Evolutionary conservation across 2,797 vertebrate species (phyloP).

Genomic region (Gymnopithys bicolor): DNA sequence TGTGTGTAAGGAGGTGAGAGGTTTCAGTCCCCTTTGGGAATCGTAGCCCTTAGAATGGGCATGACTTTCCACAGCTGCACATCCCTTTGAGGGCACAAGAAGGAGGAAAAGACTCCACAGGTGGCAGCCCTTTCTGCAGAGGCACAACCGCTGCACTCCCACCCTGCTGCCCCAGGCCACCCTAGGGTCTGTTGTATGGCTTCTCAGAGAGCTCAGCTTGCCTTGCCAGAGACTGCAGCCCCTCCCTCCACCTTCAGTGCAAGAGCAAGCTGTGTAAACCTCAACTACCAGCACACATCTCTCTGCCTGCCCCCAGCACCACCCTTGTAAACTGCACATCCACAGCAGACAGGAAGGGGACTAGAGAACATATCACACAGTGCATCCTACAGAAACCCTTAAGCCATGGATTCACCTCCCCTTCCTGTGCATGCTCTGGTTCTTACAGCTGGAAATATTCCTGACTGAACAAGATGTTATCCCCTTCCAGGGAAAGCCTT

Average conservation of each 20-base stretch:
- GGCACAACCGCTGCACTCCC: background rate
- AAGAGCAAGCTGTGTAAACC: background rate
- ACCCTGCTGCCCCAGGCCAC: background rate
- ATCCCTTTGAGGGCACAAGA: background rate
- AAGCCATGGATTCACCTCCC: fast-evolving
- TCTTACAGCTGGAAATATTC: background rate
- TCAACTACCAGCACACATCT: background rate
- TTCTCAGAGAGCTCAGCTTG: background rate
- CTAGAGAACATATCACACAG: background rate
- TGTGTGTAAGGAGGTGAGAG: fast-evolving
- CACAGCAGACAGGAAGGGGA: background rate
- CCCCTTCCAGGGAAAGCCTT: slow-evolving; percentile 16
- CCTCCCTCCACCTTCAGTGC: background rate
- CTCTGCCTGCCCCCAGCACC: background rate
- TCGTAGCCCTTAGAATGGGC: background rate
- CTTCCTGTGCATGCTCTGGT: background rate
- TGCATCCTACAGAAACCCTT: background rate
- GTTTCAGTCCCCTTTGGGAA: background rate
- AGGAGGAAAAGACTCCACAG: background rate
- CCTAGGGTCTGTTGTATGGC: background rate
- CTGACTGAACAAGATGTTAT: slow-evolving; percentile 5
- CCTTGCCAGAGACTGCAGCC: background rate
- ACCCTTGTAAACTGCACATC: background rate
- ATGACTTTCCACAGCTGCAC: fast-evolving
- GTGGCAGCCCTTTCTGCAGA: background rate